These are phyloP conservation scores for Plebejus melissa DNA, from an alignment of 2,888 invertebrate species.

Conservation along the genomic window DNA sequence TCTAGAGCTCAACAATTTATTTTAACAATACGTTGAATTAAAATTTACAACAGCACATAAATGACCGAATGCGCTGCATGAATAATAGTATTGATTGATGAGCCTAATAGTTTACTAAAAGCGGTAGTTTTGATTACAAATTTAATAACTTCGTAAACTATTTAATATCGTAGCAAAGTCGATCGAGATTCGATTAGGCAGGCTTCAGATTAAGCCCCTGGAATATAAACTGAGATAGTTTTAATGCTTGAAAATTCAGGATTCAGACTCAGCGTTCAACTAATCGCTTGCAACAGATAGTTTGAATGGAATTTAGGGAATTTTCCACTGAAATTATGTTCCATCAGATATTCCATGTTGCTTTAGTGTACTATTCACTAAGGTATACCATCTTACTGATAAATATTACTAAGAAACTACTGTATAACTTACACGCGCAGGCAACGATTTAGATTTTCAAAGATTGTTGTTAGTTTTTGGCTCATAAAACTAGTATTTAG, in stretches of 20 bases:
- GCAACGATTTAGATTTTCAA: background rate
- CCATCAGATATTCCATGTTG: background rate
- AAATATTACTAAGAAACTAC: background rate
- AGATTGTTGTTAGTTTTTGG: background rate
- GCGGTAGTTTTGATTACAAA: slow-evolving; percentile 60
- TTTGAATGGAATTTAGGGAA: slow-evolving; percentile 47
- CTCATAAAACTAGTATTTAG: background rate
- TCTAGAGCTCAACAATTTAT: background rate
- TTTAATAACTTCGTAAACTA: slow-evolving; percentile 68
- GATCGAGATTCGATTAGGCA: slow-evolving; percentile 74
- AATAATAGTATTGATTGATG: slow-evolving; percentile 51
- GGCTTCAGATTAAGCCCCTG: slow-evolving; percentile 58
- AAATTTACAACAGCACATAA: background rate
- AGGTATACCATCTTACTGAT: background rate
- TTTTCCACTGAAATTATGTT: slow-evolving; percentile 51
- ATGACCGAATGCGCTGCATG: background rate
- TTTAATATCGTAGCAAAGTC: slow-evolving; percentile 63
- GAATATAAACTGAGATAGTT: slow-evolving; percentile 70
- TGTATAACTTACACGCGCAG: background rate
- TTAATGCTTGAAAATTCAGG: slow-evolving; percentile 75
- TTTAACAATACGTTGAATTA: background rate
- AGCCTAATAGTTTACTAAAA: slow-evolving; percentile 54
- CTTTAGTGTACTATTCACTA: background rate
- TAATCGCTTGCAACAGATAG: slow-evolving; percentile 62
- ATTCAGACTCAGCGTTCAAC: slow-evolving; percentile 54